Base-by-base conservation (phyloP, 2,113 vertebrate species). In the Chaenocephalus aceratus region DNA sequence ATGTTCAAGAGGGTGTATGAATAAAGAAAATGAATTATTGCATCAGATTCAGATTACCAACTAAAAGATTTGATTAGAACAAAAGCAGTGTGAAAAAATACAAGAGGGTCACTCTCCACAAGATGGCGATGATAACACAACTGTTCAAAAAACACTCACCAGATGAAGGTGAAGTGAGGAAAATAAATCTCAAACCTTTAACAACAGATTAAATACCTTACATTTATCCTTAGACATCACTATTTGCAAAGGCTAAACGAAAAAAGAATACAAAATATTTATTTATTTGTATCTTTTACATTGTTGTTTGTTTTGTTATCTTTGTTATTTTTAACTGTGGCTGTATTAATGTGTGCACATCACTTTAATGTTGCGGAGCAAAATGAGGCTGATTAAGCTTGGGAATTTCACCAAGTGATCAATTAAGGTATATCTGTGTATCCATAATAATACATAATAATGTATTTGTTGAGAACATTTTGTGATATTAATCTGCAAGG, bases 91-190 rank as follows among this genome's bases (percentile, higher is more conserved):
- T 7, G 49, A n/a, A 18, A 57, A 16, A 4, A n/a, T 8, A 15
- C 9, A 52, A 36, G 36, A 12, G 23, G 34, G 10, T 48, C 10
- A 48, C 3, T 48, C 10, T 74, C 86, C 87, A 89, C 87, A 65
- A 84, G 84, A 65, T 86, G 87, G 84, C 72, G 2, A 52, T 75
- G 59, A 75, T 63, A 23, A 63, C 44, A 58, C 13, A 56, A 51
- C 58, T 52, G 9, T 23, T 10, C 23, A 34, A 49, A 49, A 75
- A 69, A 41, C 6, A 26, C 26, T 13, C 52, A 57, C 18, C 11
- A 67, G n/a, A 44, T 18, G 16, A 68, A 54, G 18, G 10, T 36
- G 30, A 6, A 18, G 10, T 30, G 30, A 30, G 30, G 30, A 30
- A 30, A 30, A 30, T 30, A 30, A 30, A 30, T 30, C 30, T 30